A percentile compares a stretch with the other conserved stretches of the same genome.
Conservation (phyloP, 2,113 vertebrate species). For the Pantherophis guttatus region DNA sequence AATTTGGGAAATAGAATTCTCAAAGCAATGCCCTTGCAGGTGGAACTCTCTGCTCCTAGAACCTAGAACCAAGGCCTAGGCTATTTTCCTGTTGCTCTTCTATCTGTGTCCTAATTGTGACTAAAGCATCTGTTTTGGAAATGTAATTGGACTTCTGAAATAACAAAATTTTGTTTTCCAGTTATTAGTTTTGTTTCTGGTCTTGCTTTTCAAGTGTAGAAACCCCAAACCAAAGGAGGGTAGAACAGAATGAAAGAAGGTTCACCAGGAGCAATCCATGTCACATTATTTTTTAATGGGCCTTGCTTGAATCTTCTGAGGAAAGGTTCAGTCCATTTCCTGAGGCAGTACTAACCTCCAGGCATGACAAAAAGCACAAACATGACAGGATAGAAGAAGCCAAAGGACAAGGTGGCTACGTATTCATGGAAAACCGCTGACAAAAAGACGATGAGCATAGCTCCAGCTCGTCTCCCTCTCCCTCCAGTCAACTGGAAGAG, state of each 20-base stretch:
- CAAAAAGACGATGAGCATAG: slow-evolving; percentile 80
- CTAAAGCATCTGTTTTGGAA: no score
- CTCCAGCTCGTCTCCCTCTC: slow-evolving; percentile 68
- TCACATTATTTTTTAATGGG: background rate
- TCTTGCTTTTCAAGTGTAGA: background rate
- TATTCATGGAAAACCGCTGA: slow-evolving; percentile 86
- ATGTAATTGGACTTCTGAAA: no score
- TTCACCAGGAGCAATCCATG: background rate
- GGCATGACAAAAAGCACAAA: slow-evolving; percentile 78
- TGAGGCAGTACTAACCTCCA: slow-evolving; percentile 72
- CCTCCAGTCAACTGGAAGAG: slow-evolving; percentile 72
- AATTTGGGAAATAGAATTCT: no score
- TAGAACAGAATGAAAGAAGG: background rate
- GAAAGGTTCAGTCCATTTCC: background rate
- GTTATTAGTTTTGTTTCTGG: background rate
- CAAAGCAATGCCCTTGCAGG: background rate
- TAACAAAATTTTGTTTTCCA: no score
- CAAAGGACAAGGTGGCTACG: slow-evolving; percentile 75
- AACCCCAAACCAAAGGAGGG: background rate
- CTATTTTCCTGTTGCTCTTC: background rate
- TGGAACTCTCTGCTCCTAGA: background rate
- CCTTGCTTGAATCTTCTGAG: background rate
- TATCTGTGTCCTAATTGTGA: no score
- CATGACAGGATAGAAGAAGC: slow-evolving; percentile 89
- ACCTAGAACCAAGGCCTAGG: background rate